Evolutionary conservation across 2,888 invertebrate genomes (phyloP).

Genomic region (Unio delphinus): DNA sequence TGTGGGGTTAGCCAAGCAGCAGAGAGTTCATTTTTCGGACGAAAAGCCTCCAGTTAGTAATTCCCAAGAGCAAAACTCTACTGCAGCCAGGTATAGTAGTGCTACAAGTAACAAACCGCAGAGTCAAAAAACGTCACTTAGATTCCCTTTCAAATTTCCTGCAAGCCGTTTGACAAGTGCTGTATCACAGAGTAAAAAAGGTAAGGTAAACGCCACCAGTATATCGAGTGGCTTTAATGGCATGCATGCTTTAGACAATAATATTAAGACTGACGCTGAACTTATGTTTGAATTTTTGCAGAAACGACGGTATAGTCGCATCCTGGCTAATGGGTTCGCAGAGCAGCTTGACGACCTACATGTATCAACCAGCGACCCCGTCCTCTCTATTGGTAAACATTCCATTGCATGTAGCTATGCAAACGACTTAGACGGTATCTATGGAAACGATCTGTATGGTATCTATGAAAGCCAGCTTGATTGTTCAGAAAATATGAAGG

Average conservation of each 20-base stretch:
- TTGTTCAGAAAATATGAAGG: constrained; percentile 26
- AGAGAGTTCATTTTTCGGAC: constrained; percentile 40
- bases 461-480: constrained; percentile 7
- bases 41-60: constrained; percentile 29
- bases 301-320: constrained; percentile 54
- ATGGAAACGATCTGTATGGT: no score
- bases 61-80: constrained; percentile 33
- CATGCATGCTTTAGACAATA: constrained; percentile 34
- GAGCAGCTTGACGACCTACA: constrained; percentile 33
- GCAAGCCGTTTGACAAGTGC: no score
- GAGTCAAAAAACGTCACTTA: constrained; percentile 24
- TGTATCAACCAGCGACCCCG: constrained; percentile 28
- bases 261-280: constrained; percentile 38
- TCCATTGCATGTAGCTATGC: constrained; percentile 16
- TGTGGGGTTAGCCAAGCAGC: constrained; percentile 9
- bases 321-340: constrained; percentile 38
- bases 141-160: no score
- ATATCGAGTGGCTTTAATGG: constrained; percentile 9
- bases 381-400: constrained; percentile 31
- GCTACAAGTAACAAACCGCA: constrained; percentile 17
- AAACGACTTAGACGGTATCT: neutral
- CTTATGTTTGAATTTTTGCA: constrained; percentile 51
- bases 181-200: constrained; percentile 32
- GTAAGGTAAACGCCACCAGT: constrained; percentile 20
- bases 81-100: constrained; percentile 6